These are phyloP conservation scores for Theocolax elegans DNA, from an alignment of 1,140 invertebrate species.

Conservation along the genomic window DNA sequence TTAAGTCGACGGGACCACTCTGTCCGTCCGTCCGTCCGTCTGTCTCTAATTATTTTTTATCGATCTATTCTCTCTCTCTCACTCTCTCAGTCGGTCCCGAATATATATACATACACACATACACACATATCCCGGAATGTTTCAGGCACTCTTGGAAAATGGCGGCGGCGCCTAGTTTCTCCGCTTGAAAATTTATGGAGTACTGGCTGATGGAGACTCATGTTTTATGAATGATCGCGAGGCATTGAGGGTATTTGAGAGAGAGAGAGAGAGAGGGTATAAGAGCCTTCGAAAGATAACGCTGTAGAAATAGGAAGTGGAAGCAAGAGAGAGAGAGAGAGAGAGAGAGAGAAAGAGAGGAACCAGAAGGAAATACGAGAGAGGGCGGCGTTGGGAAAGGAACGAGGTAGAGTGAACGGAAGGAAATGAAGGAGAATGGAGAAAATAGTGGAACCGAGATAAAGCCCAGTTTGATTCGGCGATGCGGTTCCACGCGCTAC, in stretches of 20 bases:
- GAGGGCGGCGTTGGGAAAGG: neutral
- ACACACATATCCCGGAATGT: slow-evolving; percentile 43
- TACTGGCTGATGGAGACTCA: slow-evolving; percentile 57
- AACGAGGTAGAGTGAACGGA: neutral
- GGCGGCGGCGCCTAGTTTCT: slow-evolving; percentile 42
- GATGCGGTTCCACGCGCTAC: slow-evolving; percentile 21
- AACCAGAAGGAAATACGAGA: neutral
- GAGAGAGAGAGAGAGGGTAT: neutral
- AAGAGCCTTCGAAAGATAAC: too few species aligned
- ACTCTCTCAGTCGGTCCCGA: too few species aligned
- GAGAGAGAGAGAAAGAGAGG: neutral
- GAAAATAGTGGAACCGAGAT: slow-evolving; percentile 36
- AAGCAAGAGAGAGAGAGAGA: neutral
- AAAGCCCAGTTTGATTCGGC: slow-evolving; percentile 39
- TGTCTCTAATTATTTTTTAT: slow-evolving; percentile 57
- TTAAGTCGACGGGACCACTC: too few species aligned
- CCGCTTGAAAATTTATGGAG: slow-evolving; percentile 60
- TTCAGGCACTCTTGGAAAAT: slow-evolving; percentile 49
- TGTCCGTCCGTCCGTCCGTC: neutral
- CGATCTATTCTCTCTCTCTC: slow-evolving; percentile 39
- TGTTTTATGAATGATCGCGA: slow-evolving; percentile 61
- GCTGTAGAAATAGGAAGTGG: neutral
- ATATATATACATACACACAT: too few species aligned
- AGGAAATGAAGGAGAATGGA: slow-evolving; percentile 35
- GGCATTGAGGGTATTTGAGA: slow-evolving; percentile 23